A percentile compares a stretch with the other conserved stretches of the same genome.
Evolutionary conservation across 1,140 invertebrate species (phyloP).

Genomic region (Eumaeus atala): DNA sequence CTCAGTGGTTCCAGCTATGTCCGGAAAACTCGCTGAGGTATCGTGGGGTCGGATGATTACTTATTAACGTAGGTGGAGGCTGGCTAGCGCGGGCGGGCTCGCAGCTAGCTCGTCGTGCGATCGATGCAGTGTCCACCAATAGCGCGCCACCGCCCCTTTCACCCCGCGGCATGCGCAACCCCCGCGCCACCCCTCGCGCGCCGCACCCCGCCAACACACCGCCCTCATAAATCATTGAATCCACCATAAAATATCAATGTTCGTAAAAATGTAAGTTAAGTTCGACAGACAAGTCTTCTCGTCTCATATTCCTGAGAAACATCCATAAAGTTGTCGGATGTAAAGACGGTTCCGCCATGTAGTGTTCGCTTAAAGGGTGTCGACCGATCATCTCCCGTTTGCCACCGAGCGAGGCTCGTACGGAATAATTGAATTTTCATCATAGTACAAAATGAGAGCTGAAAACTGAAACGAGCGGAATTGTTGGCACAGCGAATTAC

Average conservation of each 20-base stretch:
- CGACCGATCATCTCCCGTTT: conserved; percentile 42
- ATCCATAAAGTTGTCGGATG: conserved; percentile 28
- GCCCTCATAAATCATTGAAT: conserved; percentile 72
- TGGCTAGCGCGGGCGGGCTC: conserved; percentile 62
- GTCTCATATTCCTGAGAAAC: conserved; percentile 45
- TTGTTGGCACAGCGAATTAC: conserved; percentile 69
- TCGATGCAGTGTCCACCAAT: conserved; percentile 71
- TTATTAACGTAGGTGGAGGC: conserved; percentile 74
- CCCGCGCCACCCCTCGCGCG: conserved; percentile 39
- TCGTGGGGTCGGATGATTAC: conserved; percentile 70
- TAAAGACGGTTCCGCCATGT: conserved; percentile 48
- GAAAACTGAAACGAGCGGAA: conserved; percentile 70
- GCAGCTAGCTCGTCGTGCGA: conserved; percentile 55
- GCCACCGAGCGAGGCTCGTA: conserved; percentile 50
- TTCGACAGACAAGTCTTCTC: conserved; percentile 56
- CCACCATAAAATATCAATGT: conserved; percentile 70
- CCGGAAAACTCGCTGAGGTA: conserved; percentile 68
- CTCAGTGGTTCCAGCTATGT: conserved; percentile 64
- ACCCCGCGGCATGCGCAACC: conserved; percentile 54
- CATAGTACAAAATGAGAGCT: conserved; percentile 68
- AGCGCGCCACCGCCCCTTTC: conserved; percentile 54
- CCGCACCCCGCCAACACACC: conserved; percentile 47
- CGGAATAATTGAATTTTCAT: conserved; percentile 72
- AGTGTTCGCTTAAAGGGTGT: conserved; percentile 57
- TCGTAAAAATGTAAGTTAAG: conserved; percentile 71